Base-by-base conservation (phyloP, 1,140 invertebrate genomes). In the Atta cephalotes region DNA sequence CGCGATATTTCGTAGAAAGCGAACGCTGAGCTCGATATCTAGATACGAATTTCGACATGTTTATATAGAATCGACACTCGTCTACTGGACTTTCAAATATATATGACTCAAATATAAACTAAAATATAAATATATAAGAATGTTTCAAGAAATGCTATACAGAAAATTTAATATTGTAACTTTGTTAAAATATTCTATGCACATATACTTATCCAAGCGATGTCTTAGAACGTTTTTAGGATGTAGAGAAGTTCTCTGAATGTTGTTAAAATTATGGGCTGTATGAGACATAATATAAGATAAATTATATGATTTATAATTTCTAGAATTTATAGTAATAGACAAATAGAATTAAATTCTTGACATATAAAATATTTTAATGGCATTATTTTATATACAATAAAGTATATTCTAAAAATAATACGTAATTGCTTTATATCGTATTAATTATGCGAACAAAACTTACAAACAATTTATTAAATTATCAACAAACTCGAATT, bases 21-120 rank as follows among this genome's bases (percentile, higher is more conserved):
- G 39, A 62, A 45, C 5, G 25, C 31, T 25, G 56, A 74, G 28
- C 18, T 35, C 66, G 5, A 39, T 62, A 16, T 56, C 18, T 18
- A 56, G 35, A 39, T 79, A 58, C 35, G 68, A 76, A 51, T 76
- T 74, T 58, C n/a, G 70, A 84, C 70, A 76, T 76, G 70, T 74
- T 76, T 84, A 49, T 74, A 74, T 28, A 18, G 56, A 62, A 76
- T 84, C 39, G 80, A 35, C 31, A 62, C 39, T 5, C 56, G n/a
- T 51, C 14, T 14, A 49, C 39, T 35, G 18, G 4, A 35, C 25
- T 49, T 39, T 63, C 28, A 18, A 62, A 45, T 62, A 18, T 56
- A 45, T 60, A 62, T 72, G 21, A 72, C 0, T 82, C 6, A n/a
- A 18, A 35, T 35, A 35, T 14, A 84, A 74, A 63, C 16, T 18